Base-by-base conservation (phyloP, 1,140 invertebrate genomes). In the Rhyzopertha dominica region DNA sequence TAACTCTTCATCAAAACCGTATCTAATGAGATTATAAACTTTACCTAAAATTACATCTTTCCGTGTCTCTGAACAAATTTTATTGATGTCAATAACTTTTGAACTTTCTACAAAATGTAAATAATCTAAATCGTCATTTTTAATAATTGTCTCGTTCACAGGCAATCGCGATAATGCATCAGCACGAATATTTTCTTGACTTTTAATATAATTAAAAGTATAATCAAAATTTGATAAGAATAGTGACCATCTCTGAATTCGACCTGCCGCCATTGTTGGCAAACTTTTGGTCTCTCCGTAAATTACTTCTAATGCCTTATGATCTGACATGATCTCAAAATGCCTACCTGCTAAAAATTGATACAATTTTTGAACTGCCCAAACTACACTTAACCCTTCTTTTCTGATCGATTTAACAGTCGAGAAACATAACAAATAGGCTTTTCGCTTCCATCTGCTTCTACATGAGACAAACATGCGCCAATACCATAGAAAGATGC, bases 381-480 rank as follows among this genome's bases (percentile, higher is more conserved):
- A 77, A 18, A 73, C 53, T 31, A 79, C 65, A 1, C 66, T 63
- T 20, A 78, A 55, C n/a, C 67, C 69, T 58, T 80, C 74, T 47
- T 69, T 73, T 76, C 68, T 3, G 70, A 45, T 20, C 54, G 30
- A 19, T 42, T 53, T 14, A 77, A 49, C 4, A 56, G 60, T 37
- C 63, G 47, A 1, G 73, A 75, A 9, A 63, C 65, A 54, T 62
- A 73, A 38, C 17, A 7, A 10, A 43, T 24, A 13, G 31, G n/a
- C n/a, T n/a, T n/a, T n/a, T n/a, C n/a, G n/a, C n/a, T n/a, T n/a
- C n/a, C n/a, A n/a, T n/a, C n/a, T n/a, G n/a, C n/a, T n/a, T n/a
- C n/a, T n/a, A n/a, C n/a, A n/a, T n/a, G n/a, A n/a, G n/a, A n/a
- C n/a, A n/a, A n/a, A n/a, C n/a, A n/a, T n/a, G n/a, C n/a, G n/a